Conservation (phyloP, 2,113 vertebrate species). For the Callaeas wilsoni region DNA sequence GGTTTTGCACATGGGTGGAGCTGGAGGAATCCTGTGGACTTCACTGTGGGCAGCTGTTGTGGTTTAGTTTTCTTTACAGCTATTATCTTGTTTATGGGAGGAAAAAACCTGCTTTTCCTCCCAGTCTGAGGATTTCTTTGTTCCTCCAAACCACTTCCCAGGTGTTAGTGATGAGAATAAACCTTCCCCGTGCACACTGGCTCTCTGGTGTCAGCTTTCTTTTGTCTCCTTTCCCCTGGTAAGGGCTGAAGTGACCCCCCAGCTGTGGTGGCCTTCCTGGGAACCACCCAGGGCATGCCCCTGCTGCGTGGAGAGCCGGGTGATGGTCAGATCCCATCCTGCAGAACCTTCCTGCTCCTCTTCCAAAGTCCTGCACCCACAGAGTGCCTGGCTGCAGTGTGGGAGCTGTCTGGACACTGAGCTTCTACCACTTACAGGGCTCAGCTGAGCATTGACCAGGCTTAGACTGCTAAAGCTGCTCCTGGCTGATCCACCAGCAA, state of each 20-base stretch:
- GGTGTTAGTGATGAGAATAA: conserved; percentile 60
- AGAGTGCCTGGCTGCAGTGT: background rate
- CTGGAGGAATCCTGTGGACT: background rate
- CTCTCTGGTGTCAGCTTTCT: background rate
- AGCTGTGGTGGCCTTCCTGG: background rate
- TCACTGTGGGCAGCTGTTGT: background rate
- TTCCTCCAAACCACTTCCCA: conserved; percentile 9
- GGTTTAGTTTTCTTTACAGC: background rate
- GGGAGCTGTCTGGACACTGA: background rate
- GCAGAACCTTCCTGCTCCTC: background rate
- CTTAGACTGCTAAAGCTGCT: background rate
- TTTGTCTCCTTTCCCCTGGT: background rate
- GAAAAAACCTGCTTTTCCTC: background rate
- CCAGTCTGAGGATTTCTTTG: background rate
- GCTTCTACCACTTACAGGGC: background rate
- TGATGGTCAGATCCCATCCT: background rate
- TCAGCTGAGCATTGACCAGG: background rate
- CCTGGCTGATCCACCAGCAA: background rate
- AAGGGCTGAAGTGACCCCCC: background rate
- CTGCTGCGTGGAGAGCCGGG: rapidly evolving
- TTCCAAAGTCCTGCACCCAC: background rate
- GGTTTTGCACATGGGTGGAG: background rate
- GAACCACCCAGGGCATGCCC: background rate
- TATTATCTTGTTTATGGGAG: background rate
- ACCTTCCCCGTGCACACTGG: background rate